Evolutionary conservation across 1,140 invertebrate genomes (phyloP), one percentile per base, ranked within the genome.

Genomic region (Orussus abietinus): DNA sequence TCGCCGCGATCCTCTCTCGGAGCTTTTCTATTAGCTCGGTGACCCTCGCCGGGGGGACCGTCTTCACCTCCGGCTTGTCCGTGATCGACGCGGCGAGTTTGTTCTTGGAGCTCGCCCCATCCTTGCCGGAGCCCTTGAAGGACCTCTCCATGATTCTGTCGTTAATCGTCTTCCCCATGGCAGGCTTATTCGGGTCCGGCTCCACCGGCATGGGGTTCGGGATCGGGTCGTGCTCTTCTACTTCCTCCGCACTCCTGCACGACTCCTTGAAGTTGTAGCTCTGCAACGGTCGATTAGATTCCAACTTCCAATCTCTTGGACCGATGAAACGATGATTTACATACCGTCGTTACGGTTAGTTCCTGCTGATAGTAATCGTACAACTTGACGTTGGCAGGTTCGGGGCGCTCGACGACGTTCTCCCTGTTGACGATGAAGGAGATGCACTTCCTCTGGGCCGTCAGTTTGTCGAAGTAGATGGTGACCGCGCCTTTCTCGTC

Each of bases 331-430:
- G n/a, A n/a, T n/a, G n/a, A 25, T 25, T 25, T 25, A 25, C n/a
- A 25, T 26, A 56, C 58, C 13, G 35, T 47, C 20, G 50, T 50
- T 25, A 75, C 49, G 9, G 59, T 69, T 2, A 74, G 48, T 11
- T 77, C 70, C n/a, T 79, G 75, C 26, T 72, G 64, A 57, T 89
- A 90, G 49, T 89, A 89, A 62, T 89, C 85, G 40, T 80, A 80
- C 2, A 88, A 69, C 42, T 74, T 75, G 9, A 81, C 76, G 36
- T 79, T 75, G 0, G 80, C 83, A 1, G 84, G 77, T 51, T 79
- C 77, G 1, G 80, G 77, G 32, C 54, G 56, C 5, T 71, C 68
- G 6, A 73, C 63, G 1, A 70, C 38, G 12, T 59, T 63, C 35
- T 71, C 64, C 19, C 65, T 55, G 2, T 65, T 66, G 1, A 78